Conservation (phyloP, 2,113 vertebrate genomes). For the Corvus moneduloides region DNA sequence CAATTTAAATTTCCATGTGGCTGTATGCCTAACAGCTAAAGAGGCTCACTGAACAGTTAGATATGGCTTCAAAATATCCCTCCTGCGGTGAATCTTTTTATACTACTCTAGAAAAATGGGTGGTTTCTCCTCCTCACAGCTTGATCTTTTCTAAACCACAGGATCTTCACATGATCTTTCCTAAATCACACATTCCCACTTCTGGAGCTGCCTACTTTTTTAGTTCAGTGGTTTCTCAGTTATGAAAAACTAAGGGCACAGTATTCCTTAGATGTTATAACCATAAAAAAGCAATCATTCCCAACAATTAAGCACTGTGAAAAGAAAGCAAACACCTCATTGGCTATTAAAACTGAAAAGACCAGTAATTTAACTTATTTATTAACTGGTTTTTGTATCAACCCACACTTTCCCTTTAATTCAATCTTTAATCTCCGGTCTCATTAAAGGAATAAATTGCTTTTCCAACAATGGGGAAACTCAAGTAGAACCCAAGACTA, state of each 20-base stretch:
- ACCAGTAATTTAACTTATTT: background rate
- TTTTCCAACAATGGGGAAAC: background rate
- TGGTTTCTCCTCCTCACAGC: background rate
- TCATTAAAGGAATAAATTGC: slow-evolving; percentile 4
- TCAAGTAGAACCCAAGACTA: background rate
- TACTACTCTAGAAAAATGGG: background rate
- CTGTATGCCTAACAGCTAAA: background rate
- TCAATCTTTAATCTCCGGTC: background rate
- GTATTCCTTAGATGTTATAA: background rate
- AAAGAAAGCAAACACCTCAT: slow-evolving; percentile 4
- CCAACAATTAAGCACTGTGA: background rate
- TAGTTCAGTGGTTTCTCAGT: background rate
- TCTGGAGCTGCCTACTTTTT: background rate
- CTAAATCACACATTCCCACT: background rate
- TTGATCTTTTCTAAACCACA: background rate
- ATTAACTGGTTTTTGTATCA: background rate
- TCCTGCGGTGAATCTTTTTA: background rate
- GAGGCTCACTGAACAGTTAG: background rate
- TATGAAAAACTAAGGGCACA: background rate
- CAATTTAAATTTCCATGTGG: background rate
- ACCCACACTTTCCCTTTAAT: background rate
- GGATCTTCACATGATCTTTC: background rate
- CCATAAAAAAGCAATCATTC: background rate
- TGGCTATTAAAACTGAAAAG: background rate
- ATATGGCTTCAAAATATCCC: background rate